These are phyloP conservation scores for Camponotus vicinus DNA, from an alignment of 1,140 invertebrate genomes.

Conservation along the genomic window DNA sequence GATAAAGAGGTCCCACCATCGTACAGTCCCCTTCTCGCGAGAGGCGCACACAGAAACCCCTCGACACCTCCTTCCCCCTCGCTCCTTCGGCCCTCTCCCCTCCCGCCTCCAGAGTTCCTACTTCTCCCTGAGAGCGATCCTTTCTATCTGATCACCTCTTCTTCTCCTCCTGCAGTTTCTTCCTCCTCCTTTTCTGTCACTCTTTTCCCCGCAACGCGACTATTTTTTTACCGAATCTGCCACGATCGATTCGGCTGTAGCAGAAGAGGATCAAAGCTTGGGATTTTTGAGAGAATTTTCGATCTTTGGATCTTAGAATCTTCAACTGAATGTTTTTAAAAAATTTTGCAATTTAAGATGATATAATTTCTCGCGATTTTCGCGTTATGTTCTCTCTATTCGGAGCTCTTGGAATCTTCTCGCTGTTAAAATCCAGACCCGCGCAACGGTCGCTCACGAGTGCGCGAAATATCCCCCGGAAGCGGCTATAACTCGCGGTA, in stretches of 20 bases:
- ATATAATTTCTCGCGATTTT: neutral
- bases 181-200: conserved; percentile 3
- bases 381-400: neutral
- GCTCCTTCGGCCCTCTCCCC: conserved; percentile 1
- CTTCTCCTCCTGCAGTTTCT: conserved; percentile 17
- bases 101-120: neutral
- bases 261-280: no score
- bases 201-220: conserved; percentile 22
- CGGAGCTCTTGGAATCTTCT: conserved; percentile 28
- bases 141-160: conserved; percentile 59
- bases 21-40: conserved; percentile 69
- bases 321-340: neutral
- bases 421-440: conserved; percentile 50
- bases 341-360: neutral
- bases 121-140: conserved; percentile 35
- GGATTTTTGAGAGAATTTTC: no score
- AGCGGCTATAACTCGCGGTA: conserved; percentile 43
- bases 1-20: conserved; percentile 84
- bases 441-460: neutral
- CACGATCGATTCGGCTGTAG: no score
- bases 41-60: conserved; percentile 75
- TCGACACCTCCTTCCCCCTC: conserved; percentile 58
- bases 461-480: conserved; percentile 22
- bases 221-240: conserved; percentile 34
- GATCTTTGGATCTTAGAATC: neutral